phyloP scores from a whole-genome alignment of 2,888 invertebrate genomes.

The Carcina quercana region DNA sequence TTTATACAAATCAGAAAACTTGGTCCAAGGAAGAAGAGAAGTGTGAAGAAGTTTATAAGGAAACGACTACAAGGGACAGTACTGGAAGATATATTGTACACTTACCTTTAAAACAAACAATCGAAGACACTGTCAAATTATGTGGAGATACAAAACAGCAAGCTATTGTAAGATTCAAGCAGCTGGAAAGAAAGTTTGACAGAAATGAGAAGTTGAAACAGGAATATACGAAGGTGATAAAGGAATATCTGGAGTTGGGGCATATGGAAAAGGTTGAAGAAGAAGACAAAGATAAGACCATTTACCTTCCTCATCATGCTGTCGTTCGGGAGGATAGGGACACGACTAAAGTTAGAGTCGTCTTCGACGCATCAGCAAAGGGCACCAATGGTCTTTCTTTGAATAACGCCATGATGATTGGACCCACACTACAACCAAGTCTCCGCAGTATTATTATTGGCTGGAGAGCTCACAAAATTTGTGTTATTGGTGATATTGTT shows the following conservation, averaged over 20 bases:
- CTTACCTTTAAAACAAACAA: slow-evolving; percentile 7
- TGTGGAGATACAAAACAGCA: slow-evolving; percentile 4
- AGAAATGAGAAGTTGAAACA: slow-evolving; percentile 2
- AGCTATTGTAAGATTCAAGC: slow-evolving; percentile 4
- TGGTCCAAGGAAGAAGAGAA: slow-evolving; percentile 1
- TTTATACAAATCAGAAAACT: slow-evolving; percentile 6
- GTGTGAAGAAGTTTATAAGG: slow-evolving; percentile 2
- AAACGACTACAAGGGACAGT: slow-evolving; percentile 6
- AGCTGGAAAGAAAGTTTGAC: slow-evolving; percentile 6
- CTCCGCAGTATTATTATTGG: slow-evolving; percentile 13
- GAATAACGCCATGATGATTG: slow-evolving; percentile 13
- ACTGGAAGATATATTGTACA: slow-evolving; percentile 10
- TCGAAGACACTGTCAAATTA: slow-evolving; percentile 3
- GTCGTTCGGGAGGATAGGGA: slow-evolving; percentile 14
- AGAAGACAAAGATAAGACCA: neutral
- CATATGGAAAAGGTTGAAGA: slow-evolving; percentile 7
- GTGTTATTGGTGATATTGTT: slow-evolving; percentile 13
- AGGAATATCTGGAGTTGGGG: slow-evolving; percentile 8
- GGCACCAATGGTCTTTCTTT: slow-evolving; percentile 11
- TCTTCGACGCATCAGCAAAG: slow-evolving; percentile 15
- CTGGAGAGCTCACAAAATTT: slow-evolving; percentile 11
- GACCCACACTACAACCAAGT: slow-evolving; percentile 17
- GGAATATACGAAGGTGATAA: slow-evolving; percentile 7
- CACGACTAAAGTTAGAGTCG: slow-evolving; percentile 16
- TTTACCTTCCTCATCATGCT: slow-evolving; percentile 17